Base-by-base conservation (phyloP, 2,113 vertebrate genomes). In the Boulengeromyrus knoepffleri region DNA sequence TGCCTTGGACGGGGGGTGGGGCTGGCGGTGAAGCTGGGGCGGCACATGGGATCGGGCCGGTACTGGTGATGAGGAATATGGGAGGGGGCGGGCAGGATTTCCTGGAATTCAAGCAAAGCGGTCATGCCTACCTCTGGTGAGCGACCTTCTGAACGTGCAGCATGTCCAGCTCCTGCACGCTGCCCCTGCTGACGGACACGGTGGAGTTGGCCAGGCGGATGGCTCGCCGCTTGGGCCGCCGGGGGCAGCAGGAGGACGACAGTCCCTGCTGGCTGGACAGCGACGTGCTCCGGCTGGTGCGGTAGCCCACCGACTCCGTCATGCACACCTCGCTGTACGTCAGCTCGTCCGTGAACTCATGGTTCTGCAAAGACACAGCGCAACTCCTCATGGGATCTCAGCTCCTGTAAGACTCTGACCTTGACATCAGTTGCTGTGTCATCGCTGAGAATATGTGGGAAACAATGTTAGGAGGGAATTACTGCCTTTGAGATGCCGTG, bases 271-370 rank as follows among this genome's bases (percentile, higher is more conserved):
- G 97, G 93, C 97, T 97, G 93, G 97, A 98, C 80, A 97, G 91
- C 1, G 97, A 98, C 1, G 97, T 98, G 95, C 97, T 98, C 77
- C 97, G 96, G 91, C 97, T 98, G 91, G 96, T 97, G 45, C 96
- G 94, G 92, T 94, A 97, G 88, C 96, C 97, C 87, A 97, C 93
- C 0, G 97, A 97, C 92, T 97, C 97, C 0, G 96, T 95, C 93
- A 97, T 97, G 36, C 97, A 96, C 27, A 97, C 93, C 93, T 98
- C 97, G 0, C 97, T 97, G 95, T 97, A 98, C 56, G 95, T 97
- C 17, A 97, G 91, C 93, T 98, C 97, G 0, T 97, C 97, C 0
- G 97, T 97, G 93, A 98, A 98, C 94, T 98, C 97, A 2, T 98
- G 97, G 91, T 96, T 97, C 97, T 98, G 93, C 42, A 27, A n/a